phyloP scores from a whole-genome alignment of 2,888 invertebrate species.

The Macrosoma leucophasiata region DNA sequence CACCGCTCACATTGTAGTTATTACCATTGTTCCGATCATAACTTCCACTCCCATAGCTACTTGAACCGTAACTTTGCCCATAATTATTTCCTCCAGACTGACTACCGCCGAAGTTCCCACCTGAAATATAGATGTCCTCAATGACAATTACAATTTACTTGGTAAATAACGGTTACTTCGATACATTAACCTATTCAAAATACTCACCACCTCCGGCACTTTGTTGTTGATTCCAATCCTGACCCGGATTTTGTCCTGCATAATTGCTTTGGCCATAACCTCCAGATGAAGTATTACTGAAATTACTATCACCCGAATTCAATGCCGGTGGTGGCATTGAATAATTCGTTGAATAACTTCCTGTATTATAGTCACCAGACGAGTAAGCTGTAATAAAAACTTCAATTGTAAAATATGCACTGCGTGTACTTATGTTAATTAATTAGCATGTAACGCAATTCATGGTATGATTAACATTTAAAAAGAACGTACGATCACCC shows the following conservation, averaged over 20 bases:
- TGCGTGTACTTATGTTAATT: slow-evolving; percentile 1
- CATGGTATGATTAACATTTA: slow-evolving; percentile 2
- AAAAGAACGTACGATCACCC: slow-evolving; percentile 43
- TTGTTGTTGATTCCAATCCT: slow-evolving; percentile 56
- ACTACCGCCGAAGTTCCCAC: slow-evolving; percentile 44
- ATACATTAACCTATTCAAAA: not conserved
- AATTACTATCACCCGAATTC: slow-evolving; percentile 55
- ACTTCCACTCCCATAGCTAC: slow-evolving; percentile 40
- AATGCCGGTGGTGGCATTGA: slow-evolving; percentile 63
- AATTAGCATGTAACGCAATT: slow-evolving; percentile 2
- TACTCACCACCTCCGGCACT: slow-evolving; percentile 39
- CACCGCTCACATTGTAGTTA: slow-evolving; percentile 46
- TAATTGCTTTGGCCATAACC: slow-evolving; percentile 52
- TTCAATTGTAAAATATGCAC: slow-evolving; percentile 2
- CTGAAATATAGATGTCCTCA: slow-evolving; percentile 31
- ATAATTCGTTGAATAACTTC: slow-evolving; percentile 62
- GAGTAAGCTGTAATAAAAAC: slow-evolving; percentile 43
- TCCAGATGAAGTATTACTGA: slow-evolving; percentile 45
- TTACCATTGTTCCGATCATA: slow-evolving; percentile 46
- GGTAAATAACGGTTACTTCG: not conserved
- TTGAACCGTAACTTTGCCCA: slow-evolving; percentile 50
- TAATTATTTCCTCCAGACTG: slow-evolving; percentile 46
- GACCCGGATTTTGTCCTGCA: slow-evolving; percentile 40
- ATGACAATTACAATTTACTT: slow-evolving; percentile 4
- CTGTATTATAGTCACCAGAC: slow-evolving; percentile 57